phyloP scores from a whole-genome alignment of 2,797 vertebrate genomes.

The Gobio occitaniae region DNA sequence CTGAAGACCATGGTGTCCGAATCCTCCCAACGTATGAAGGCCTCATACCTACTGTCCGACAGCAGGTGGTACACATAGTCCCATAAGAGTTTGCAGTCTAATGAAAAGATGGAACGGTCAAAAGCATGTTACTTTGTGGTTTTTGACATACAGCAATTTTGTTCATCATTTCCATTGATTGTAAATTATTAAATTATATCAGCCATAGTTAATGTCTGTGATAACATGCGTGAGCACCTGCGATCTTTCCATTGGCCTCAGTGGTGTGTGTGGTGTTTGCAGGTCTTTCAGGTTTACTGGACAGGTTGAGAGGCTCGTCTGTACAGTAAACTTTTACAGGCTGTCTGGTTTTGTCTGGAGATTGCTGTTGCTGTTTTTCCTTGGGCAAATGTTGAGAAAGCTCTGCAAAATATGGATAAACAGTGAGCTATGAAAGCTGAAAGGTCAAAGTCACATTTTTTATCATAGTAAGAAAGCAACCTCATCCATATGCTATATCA shows the following conservation, averaged over 20 bases:
- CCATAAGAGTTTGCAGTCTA: constrained; percentile 91
- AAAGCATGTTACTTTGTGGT: not conserved
- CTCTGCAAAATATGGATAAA: constrained; percentile 28
- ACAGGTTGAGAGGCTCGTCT: constrained; percentile 78
- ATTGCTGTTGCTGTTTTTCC: constrained; percentile 14
- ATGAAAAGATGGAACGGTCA: not conserved
- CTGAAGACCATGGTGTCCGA: constrained; percentile 82
- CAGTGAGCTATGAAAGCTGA: not conserved
- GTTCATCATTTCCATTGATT: not conserved
- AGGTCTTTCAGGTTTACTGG: constrained; percentile 64
- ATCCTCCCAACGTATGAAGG: constrained; percentile 90
- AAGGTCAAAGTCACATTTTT: too few relatives aligned
- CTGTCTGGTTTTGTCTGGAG: constrained; percentile 33
- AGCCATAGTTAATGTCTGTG: not conserved
- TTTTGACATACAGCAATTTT: not conserved
- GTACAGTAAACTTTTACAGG: constrained; percentile 19
- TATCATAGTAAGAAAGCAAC: too few relatives aligned
- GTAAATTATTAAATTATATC: not conserved
- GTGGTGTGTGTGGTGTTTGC: constrained; percentile 41
- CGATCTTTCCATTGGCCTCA: constrained; percentile 83
- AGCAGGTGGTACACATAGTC: constrained; percentile 91
- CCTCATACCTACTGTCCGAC: constrained; percentile 83
- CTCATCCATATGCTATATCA: too few relatives aligned
- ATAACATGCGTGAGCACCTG: constrained; percentile 76
- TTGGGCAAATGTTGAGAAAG: not conserved